Conservation (phyloP, 2,113 vertebrate genomes). For the Syngnathoides biaculeatus region DNA sequence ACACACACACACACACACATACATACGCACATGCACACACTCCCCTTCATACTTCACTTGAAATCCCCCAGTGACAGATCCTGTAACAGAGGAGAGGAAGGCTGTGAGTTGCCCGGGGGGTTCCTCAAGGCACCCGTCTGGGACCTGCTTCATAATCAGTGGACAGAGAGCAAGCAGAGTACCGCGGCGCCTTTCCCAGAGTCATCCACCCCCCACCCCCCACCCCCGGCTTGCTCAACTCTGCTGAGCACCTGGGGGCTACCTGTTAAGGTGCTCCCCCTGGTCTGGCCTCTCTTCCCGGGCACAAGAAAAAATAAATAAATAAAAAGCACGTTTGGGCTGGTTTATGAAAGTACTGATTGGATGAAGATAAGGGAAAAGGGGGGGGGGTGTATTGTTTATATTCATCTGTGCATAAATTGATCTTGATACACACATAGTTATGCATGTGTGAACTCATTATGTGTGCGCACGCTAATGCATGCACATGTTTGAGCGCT, state of each 20-base stretch:
- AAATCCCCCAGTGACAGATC: slow-evolving; percentile 71
- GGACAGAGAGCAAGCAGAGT: slow-evolving; percentile 73
- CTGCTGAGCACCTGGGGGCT: slow-evolving; percentile 71
- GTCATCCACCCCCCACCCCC: slow-evolving; percentile 62
- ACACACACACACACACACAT: background rate
- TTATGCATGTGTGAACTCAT: slow-evolving; percentile 23
- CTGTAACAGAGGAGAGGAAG: slow-evolving; percentile 73
- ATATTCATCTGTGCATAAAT: slow-evolving; percentile 37
- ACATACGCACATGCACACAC: slow-evolving; percentile 2
- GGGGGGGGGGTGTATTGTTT: slow-evolving; percentile 15
- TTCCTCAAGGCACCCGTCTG: slow-evolving; percentile 74
- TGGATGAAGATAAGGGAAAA: slow-evolving; percentile 17
- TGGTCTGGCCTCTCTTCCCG: slow-evolving; percentile 65
- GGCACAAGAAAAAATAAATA: slow-evolving; percentile 54
- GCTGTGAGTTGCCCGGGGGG: slow-evolving; percentile 73
- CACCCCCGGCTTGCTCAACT: slow-evolving; percentile 62
- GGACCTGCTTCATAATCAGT: slow-evolving; percentile 76
- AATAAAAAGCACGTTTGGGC: slow-evolving; percentile 46
- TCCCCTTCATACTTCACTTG: slow-evolving; percentile 71
- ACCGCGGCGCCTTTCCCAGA: slow-evolving; percentile 63
- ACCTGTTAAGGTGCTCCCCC: slow-evolving; percentile 72
- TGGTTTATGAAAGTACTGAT: slow-evolving; percentile 43
- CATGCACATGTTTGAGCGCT: slow-evolving; percentile 30
- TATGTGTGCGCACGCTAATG: slow-evolving; percentile 29
- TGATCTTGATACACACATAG: slow-evolving; percentile 20